These are phyloP conservation scores for Lycocorax pyrrhopterus DNA, from an alignment of 2,113 vertebrate genomes.

Conservation along the genomic window DNA sequence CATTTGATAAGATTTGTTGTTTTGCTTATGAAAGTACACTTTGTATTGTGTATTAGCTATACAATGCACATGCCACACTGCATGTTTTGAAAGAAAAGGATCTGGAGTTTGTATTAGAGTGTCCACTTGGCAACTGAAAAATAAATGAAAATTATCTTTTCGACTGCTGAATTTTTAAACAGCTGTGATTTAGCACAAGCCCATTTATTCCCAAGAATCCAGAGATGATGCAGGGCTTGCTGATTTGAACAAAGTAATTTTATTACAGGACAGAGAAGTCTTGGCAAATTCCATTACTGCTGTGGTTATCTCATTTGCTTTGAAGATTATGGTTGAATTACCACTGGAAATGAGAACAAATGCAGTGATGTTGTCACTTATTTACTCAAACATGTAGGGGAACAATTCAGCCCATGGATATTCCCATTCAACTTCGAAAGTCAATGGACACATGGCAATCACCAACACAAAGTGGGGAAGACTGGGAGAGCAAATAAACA, in stretches of 20 bases:
- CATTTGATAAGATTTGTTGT: neutral
- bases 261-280: neutral
- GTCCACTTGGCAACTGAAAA: neutral
- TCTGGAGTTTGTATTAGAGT: neutral
- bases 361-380: neutral
- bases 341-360: neutral
- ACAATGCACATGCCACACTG: neutral
- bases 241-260: constrained; percentile 12
- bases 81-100: neutral
- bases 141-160: neutral
- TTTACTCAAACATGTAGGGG: neutral
- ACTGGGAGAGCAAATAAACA: neutral
- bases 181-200: neutral
- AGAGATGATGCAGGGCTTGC: neutral
- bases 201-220: neutral
- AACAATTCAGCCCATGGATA: neutral
- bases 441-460: neutral
- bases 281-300: constrained; percentile 33
- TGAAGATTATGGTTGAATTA: neutral
- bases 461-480: neutral
- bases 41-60: neutral
- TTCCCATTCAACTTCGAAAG: neutral
- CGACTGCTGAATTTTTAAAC: neutral
- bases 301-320: constrained; percentile 11
- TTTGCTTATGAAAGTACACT: neutral